Evolutionary conservation across 2,888 invertebrate species (phyloP).

Genomic region (Fabriciana adippe): DNA sequence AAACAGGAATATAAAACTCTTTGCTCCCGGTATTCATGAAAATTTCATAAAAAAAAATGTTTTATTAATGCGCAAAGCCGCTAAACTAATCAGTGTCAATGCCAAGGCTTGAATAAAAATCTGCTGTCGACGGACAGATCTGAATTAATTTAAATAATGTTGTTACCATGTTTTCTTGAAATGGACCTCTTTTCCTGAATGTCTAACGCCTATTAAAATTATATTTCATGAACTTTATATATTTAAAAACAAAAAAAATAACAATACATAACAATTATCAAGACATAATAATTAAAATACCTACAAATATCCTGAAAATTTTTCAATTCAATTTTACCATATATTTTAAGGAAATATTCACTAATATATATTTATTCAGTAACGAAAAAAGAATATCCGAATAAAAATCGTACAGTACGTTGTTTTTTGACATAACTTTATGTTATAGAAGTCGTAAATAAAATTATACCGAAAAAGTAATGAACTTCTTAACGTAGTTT

Average conservation of each 20-base stretch:
- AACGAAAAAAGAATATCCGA: neutral
- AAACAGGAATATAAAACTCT: constrained; percentile 40
- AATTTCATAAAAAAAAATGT: constrained; percentile 50
- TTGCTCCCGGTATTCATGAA: constrained; percentile 51
- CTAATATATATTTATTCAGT: neutral
- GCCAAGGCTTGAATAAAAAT: constrained; percentile 53
- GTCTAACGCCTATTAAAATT: too few relatives aligned
- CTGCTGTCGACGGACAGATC: constrained; percentile 23
- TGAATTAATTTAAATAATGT: constrained; percentile 22
- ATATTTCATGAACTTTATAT: too few relatives aligned
- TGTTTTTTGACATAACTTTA: constrained; percentile 4
- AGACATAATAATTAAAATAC: too few relatives aligned
- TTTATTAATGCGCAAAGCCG: constrained; percentile 59
- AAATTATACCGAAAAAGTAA: constrained; percentile 17
- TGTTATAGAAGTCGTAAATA: constrained; percentile 11
- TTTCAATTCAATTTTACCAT: too few relatives aligned
- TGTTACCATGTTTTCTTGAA: neutral
- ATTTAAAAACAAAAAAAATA: too few relatives aligned
- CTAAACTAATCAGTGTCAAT: constrained; percentile 67
- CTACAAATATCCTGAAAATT: too few relatives aligned
- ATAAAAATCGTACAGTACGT: neutral
- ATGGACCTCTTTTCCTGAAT: too few relatives aligned
- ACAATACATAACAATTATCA: too few relatives aligned
- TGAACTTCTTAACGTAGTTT: constrained; percentile 23
- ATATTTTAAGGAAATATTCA: neutral